A percentile compares a stretch with the other conserved stretches of the same genome.
These are phyloP conservation scores for Schizothorax lantsangensis DNA, from an alignment of 2,797 vertebrate genomes.

Conservation along the genomic window DNA sequence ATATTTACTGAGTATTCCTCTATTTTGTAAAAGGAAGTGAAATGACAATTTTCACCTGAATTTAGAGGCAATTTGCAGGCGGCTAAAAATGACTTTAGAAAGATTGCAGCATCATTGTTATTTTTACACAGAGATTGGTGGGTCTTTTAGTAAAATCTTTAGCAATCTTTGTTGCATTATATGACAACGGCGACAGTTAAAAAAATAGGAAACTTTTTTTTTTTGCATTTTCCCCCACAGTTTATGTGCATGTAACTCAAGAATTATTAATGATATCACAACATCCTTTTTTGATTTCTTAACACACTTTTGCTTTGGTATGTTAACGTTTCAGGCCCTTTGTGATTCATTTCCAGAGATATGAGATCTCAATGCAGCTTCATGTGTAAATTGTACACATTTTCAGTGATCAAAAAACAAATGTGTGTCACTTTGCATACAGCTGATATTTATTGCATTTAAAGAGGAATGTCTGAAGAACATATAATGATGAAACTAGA, in stretches of 20 bases:
- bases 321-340: background rate
- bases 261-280: background rate
- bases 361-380: background rate
- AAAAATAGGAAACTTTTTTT: background rate
- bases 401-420: background rate
- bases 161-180: background rate
- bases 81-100: too few relatives aligned
- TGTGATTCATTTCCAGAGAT: background rate
- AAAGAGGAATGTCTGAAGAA: background rate
- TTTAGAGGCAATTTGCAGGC: background rate
- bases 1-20: background rate
- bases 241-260: background rate
- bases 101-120: background rate
- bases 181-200: background rate
- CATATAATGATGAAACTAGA: background rate
- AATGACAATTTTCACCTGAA: background rate
- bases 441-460: background rate
- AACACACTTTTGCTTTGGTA: too few relatives aligned
- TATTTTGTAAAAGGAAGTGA: background rate
- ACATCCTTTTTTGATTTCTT: background rate
- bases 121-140: background rate
- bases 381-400: background rate
- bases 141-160: background rate
- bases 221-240: background rate
- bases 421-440: background rate